These are phyloP conservation scores for Chrysolina americana DNA, from an alignment of 2,888 invertebrate genomes.

Conservation along the genomic window DNA sequence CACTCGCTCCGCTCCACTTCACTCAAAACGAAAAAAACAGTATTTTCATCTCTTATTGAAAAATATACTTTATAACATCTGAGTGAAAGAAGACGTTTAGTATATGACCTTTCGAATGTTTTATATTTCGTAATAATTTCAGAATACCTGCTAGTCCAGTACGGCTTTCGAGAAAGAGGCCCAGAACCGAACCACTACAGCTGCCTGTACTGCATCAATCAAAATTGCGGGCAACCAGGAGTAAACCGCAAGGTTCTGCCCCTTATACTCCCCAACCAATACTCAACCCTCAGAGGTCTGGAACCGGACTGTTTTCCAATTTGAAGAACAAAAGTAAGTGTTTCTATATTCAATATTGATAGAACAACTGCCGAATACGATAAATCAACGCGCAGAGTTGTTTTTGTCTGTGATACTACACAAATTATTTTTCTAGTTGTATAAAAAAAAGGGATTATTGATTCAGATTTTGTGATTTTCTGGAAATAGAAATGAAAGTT, in stretches of 20 bases:
- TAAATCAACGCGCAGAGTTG: too few relatives aligned
- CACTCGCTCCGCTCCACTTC: too few relatives aligned
- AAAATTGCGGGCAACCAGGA: constrained; percentile 71
- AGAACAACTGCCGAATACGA: background rate
- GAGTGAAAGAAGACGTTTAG: too few relatives aligned
- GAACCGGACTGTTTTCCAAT: constrained; percentile 83
- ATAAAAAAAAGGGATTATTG: too few relatives aligned
- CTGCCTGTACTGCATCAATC: constrained; percentile 70
- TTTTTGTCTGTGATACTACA: too few relatives aligned
- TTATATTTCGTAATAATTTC: constrained; percentile 45
- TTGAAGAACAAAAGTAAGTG: constrained; percentile 56
- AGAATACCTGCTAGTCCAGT: constrained; percentile 80
- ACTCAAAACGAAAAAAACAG: too few relatives aligned
- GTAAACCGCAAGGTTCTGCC: constrained; percentile 71
- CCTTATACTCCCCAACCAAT: constrained; percentile 96
- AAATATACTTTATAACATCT: too few relatives aligned
- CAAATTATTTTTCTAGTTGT: too few relatives aligned
- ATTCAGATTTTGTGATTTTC: too few relatives aligned
- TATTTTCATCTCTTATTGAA: too few relatives aligned
- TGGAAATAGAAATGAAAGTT: too few relatives aligned
- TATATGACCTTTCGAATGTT: too few relatives aligned
- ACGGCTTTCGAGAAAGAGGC: constrained; percentile 76
- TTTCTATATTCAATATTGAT: background rate
- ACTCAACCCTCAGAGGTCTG: constrained; percentile 91
- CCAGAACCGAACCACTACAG: constrained; percentile 75